Evolutionary conservation across 2,797 vertebrate genomes (phyloP).

Genomic region (Ctenochaetus hawaiiensis): DNA sequence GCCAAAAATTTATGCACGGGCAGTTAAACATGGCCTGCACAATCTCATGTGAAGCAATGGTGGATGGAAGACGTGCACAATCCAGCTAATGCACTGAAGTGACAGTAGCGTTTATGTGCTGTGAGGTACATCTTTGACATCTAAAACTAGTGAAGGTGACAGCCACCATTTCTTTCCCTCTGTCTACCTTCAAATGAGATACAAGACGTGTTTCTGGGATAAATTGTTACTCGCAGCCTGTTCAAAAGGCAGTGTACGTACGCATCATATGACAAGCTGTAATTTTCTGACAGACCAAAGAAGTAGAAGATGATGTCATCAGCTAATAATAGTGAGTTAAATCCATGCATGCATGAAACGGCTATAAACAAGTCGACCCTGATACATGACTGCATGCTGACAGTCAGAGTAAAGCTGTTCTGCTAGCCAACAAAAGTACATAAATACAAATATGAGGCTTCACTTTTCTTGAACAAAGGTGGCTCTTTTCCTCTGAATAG

Average conservation of each 20-base stretch:
- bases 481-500: no score
- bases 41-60: conserved; percentile 26
- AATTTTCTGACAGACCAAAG: neutral
- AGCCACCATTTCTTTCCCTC: neutral
- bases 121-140: conserved; percentile 47
- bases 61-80: conserved; percentile 24
- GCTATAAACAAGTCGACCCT: neutral
- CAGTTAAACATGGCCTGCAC: conserved; percentile 56
- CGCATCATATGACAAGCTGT: conserved; percentile 3
- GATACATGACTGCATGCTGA: neutral
- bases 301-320: neutral
- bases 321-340: neutral
- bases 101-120: conserved; percentile 33
- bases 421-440: neutral
- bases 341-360: neutral
- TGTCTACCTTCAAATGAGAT: conserved; percentile 8
- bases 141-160: conserved; percentile 17
- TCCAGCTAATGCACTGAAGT: conserved; percentile 40
- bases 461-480: neutral
- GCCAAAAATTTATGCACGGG: conserved; percentile 27
- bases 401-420: neutral
- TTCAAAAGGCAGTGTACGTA: conserved; percentile 3
- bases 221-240: conserved; percentile 9
- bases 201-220: neutral
- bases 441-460: neutral